Base-by-base conservation (phyloP, 2,888 invertebrate species). In the Aethes cnicana region DNA sequence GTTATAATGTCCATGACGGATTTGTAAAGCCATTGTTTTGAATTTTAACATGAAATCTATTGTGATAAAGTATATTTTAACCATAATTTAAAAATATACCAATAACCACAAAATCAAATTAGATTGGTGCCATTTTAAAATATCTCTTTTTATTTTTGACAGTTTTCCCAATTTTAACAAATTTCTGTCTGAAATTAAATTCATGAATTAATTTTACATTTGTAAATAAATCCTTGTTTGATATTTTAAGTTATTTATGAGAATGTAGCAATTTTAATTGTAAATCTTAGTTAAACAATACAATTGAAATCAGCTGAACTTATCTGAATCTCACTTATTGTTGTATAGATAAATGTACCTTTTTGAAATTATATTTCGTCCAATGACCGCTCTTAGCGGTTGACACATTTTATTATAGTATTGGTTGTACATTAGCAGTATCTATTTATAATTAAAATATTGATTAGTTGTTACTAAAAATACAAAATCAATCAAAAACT, bases 391-490 rank as follows among this genome's bases (percentile, higher is more conserved):
- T 66, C 65, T 74, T 70, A 69, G 70, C 62, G 80, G 79, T 80
- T 80, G 79, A 83, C 81, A 74, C 72, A 74, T 77, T 77, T 74
- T 74, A 69, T 64, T 66, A 68, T 69, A 69, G 72, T 78, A 81
- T 80, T 77, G 81, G 78, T 84, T 86, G 84, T 87, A 85, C 76
- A 81, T 85, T 83, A 81, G 77, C 78, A 74, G 77, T 85, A 86
- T 77, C 78, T 87, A 87, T 88, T 86, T 86, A 87, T 87, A 85
- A 85, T 82, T 75, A 65, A 79, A 84, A 83, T 81, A 84, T 85
- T 89, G 88, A 88, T 86, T 89, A 89, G 86, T 86, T 87, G 89
- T 89, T 89, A 89, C 84, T 85, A 74, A 89, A 89, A 89, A 88
- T 85, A 88, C 74, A 85, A 86, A 88, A 86, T 87, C 76, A 78